Conservation (phyloP, 2,113 vertebrate genomes). For the Equus przewalskii region DNA sequence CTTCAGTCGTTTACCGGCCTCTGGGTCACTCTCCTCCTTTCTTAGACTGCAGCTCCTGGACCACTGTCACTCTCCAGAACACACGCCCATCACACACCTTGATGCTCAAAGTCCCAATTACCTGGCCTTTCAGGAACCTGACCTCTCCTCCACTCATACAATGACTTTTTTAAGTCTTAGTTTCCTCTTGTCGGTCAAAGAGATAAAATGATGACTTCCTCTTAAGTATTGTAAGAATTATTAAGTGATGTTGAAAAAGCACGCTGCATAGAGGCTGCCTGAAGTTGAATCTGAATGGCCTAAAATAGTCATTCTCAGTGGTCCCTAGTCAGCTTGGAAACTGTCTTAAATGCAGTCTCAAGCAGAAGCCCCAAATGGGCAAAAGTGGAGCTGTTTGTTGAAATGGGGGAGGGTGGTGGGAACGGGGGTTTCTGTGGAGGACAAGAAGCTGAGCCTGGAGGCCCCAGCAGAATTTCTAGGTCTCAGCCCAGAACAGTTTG, state of each 20-base stretch:
- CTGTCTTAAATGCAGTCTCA: neutral
- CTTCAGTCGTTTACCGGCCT: neutral
- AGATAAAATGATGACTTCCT: constrained; percentile 1
- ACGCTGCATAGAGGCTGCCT: neutral
- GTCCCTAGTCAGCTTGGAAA: neutral
- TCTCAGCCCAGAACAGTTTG: neutral
- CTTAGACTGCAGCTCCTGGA: neutral
- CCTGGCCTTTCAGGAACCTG: neutral
- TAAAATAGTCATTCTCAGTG: neutral
- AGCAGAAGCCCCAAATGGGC: neutral
- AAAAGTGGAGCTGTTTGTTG: neutral
- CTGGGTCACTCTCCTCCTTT: neutral
- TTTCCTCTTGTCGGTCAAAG: constrained; percentile 26
- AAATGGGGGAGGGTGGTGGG: neutral
- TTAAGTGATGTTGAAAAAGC: constrained; percentile 12
- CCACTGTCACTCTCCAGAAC: neutral
- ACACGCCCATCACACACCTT: neutral
- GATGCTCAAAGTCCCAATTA: neutral
- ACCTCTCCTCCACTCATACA: neutral
- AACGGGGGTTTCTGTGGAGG: neutral
- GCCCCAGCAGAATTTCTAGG: neutral
- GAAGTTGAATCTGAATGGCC: neutral
- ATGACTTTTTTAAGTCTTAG: neutral
- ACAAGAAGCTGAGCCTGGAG: neutral
- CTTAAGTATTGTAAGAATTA: neutral